A percentile compares a stretch with the other conserved stretches of the same genome.
These are phyloP conservation scores for Apostichopus japonicus DNA, from an alignment of 35 echinoderm and acorn worm species.

Conservation along the genomic window DNA sequence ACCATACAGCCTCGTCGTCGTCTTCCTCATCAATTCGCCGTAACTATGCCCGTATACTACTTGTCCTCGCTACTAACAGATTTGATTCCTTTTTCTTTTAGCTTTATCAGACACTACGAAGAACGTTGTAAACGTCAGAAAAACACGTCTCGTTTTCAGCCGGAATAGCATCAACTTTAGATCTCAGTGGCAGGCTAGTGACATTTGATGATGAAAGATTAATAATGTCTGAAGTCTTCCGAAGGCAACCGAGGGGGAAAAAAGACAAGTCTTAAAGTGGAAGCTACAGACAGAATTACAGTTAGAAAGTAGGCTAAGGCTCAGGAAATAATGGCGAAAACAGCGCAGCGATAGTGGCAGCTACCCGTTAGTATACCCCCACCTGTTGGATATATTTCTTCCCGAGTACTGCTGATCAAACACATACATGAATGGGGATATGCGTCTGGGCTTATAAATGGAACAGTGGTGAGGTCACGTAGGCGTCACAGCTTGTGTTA, in stretches of 20 bases:
- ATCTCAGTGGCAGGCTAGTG: not conserved
- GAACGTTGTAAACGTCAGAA: not conserved
- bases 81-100: no score
- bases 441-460: no score
- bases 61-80: no score
- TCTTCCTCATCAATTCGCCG: no score
- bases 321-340: not conserved
- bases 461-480: no score
- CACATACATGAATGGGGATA: not conserved
- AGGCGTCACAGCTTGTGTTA: no score
- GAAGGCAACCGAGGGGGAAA: not conserved
- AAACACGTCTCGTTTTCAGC: not conserved
- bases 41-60: no score
- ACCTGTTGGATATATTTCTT: not conserved
- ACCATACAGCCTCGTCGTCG: no score
- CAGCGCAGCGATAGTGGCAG: not conserved
- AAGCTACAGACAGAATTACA: not conserved
- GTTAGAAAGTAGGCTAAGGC: not conserved
- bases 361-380: not conserved
- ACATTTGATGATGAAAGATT: not conserved
- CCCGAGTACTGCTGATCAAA: not conserved
- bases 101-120: no score
- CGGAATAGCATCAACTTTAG: not conserved
- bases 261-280: not conserved
- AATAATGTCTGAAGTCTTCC: not conserved